Base-by-base conservation (phyloP, 2,113 vertebrate species). In the Varanus komodoensis region DNA sequence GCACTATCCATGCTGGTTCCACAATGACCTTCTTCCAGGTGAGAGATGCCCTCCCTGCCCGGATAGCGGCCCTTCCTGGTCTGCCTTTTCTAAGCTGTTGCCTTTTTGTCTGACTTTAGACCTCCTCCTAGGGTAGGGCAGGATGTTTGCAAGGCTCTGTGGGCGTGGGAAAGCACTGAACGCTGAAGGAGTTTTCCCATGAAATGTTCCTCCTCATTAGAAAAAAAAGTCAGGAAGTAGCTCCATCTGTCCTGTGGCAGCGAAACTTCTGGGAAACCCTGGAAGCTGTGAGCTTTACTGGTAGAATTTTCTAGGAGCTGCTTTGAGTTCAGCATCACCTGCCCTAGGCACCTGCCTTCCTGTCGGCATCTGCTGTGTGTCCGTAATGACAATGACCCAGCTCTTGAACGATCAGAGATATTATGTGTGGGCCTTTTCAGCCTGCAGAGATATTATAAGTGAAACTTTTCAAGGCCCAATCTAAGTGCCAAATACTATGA, bases 1-100 rank as follows among this genome's bases (percentile, higher is more conserved):
- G 98, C 54, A 99, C 98, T 89, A 99, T 99, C 94, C 98, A 99
- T 3, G 98, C 98, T 0, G 98, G 98, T 2, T 98, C 98, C 95
- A 99, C 98, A 89, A 99, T 99, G 98, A 99, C 98, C 96, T 99
- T 99, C 98, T 99, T 99, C 94, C 98, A 99, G 98, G 98, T 98
- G 87, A 86, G 93, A 44, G 23, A 44, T 0, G 1, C 38, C 38
- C 1, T 9, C 38, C n/a, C 2, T 9, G 25, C 2, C 73, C 50
- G 3, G 50, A 44, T 25, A 6, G 6, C 0, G 2, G n/a, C 44
- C 2, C 25, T 61, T 48, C n/a, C 5, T 7, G 1, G n/a, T 23
- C 2, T 17, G 52, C 48, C 73, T 38, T 57, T 57, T 2, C 75
- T 15, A 80, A 52, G 29, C 17, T 3, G 5, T 0, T 64, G 38